These are phyloP conservation scores for Thymelicus acteon DNA, from an alignment of 2,888 invertebrate genomes.

Conservation along the genomic window DNA sequence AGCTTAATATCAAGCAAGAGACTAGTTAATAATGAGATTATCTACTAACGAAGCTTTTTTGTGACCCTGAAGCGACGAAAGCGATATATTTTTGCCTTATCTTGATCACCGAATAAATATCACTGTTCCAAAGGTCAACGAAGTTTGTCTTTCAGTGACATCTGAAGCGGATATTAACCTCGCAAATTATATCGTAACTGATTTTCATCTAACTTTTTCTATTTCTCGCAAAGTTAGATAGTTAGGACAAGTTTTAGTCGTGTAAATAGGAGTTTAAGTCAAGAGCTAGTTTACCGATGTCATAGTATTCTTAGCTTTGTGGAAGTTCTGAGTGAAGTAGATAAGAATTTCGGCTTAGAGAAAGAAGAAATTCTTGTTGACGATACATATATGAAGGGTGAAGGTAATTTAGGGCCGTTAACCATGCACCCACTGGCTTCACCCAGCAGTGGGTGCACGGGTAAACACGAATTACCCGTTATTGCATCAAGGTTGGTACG, in stretches of 20 bases:
- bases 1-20: too few relatives aligned
- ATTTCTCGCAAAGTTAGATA: conserved; percentile 16
- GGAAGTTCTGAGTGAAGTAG: background rate
- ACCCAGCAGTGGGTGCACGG: too few relatives aligned
- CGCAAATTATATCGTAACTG: conserved; percentile 3
- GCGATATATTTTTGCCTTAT: background rate
- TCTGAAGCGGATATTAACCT: background rate
- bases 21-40: too few relatives aligned
- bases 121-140: background rate
- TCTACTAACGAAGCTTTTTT: too few relatives aligned
- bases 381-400: too few relatives aligned
- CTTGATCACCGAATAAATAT: conserved; percentile 3
- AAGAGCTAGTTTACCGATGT: background rate
- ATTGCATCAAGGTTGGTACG: too few relatives aligned
- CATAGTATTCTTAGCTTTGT: background rate
- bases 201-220: conserved; percentile 21
- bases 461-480: too few relatives aligned
- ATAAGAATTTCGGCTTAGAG: background rate
- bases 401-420: too few relatives aligned
- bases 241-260: background rate
- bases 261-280: conserved; percentile 7
- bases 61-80: too few relatives aligned
- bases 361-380: background rate
- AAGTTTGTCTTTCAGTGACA: conserved; percentile 6
- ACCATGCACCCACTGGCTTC: too few relatives aligned